A percentile compares a stretch with the other conserved stretches of the same genome.
These are phyloP conservation scores for Macropodus opercularis DNA, from an alignment of 2,797 vertebrate species.

Conservation along the genomic window DNA sequence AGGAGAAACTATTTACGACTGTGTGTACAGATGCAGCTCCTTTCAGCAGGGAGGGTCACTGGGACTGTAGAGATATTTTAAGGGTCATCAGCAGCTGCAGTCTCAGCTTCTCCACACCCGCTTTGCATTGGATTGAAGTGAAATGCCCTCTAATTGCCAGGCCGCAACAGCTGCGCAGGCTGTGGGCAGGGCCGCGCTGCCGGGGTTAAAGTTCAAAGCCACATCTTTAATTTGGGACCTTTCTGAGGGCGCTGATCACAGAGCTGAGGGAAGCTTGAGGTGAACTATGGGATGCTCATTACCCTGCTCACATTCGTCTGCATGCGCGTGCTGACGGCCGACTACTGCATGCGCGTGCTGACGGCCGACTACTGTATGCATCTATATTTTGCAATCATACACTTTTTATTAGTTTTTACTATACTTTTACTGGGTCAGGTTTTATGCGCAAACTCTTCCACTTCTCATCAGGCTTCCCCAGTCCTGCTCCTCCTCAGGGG, in stretches of 20 bases:
- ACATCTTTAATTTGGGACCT: constrained; percentile 71
- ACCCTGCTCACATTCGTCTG: constrained; percentile 9
- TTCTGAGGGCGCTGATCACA: constrained; percentile 67
- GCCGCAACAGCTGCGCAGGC: constrained; percentile 66
- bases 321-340: background rate
- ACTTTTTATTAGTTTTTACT: constrained; percentile 5
- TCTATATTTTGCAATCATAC: constrained; percentile 9
- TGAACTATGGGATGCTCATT: constrained; percentile 65
- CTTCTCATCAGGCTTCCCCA: constrained; percentile 36
- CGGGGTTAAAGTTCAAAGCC: constrained; percentile 62
- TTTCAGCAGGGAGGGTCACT: constrained; percentile 9
- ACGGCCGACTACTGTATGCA: background rate
- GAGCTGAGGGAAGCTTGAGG: constrained; percentile 55
- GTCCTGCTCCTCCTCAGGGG: constrained; percentile 50
- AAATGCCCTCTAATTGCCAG: constrained; percentile 63
- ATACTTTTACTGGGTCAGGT: background rate
- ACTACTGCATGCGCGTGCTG: background rate
- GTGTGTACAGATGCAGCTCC: constrained; percentile 1
- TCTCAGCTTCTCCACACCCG: constrained; percentile 30
- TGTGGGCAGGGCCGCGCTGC: constrained; percentile 30
- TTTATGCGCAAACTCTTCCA: constrained; percentile 7
- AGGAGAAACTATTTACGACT: too few species aligned
- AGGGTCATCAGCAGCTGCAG: constrained; percentile 33
- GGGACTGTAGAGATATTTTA: constrained; percentile 32
- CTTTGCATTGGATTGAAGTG: constrained; percentile 22